Conservation (phyloP, 2,113 vertebrate species). For the Ursus arctos region DNA sequence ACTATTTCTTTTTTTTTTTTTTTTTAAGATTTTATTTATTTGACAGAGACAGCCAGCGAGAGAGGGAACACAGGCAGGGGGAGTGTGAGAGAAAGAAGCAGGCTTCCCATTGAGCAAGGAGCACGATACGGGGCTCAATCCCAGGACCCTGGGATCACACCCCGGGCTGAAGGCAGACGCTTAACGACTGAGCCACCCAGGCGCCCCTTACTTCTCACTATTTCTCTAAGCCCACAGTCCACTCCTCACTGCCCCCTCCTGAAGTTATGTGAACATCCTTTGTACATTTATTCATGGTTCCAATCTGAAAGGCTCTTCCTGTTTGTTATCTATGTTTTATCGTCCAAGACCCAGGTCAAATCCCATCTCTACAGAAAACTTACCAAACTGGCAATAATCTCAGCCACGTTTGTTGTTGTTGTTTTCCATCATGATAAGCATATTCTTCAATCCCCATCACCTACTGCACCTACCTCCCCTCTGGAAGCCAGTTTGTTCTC, state of each 20-base stretch:
- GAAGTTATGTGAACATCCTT: not conserved
- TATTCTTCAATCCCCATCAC: not conserved
- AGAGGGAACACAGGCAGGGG: too few species aligned
- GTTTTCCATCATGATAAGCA: not conserved
- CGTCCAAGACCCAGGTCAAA: not conserved
- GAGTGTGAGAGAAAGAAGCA: too few species aligned
- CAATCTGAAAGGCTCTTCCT: not conserved
- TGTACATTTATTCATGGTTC: not conserved
- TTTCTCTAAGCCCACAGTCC: not conserved
- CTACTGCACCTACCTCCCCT: not conserved
- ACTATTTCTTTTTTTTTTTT: not conserved
- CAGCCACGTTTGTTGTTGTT: not conserved
- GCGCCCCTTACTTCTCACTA: not conserved
- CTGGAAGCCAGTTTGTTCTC: not conserved
- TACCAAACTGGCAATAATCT: not conserved
- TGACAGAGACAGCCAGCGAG: too few species aligned
- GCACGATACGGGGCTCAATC: too few species aligned
- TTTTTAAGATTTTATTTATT: too few species aligned
- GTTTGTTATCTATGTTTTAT: not conserved
- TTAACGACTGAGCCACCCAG: too few species aligned
- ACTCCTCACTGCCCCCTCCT: not conserved
- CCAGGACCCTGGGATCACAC: too few species aligned
- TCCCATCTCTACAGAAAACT: not conserved
- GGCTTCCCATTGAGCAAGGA: too few species aligned
- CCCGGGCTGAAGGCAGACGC: too few species aligned